A percentile compares a stretch with the other conserved stretches of the same genome.
phyloP scores from a whole-genome alignment of 1,140 invertebrate genomes.

The Pararge aegeria region DNA sequence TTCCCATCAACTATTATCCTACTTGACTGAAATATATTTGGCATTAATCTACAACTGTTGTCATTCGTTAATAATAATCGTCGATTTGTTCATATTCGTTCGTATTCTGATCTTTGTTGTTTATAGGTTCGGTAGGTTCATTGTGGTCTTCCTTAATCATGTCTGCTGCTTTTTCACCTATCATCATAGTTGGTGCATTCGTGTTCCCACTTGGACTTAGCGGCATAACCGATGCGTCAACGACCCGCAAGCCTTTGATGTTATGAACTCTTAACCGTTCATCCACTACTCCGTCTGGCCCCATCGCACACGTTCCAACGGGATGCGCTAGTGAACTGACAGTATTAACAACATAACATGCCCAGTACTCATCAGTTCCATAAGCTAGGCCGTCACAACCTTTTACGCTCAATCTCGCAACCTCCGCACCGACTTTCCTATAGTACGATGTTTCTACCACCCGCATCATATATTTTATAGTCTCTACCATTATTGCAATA shows the following conservation, averaged over 20 bases:
- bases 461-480: conserved; percentile 52
- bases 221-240: conserved; percentile 89
- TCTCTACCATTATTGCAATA: conserved; percentile 60
- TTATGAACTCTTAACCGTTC: conserved; percentile 84
- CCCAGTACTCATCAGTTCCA: conserved; percentile 85
- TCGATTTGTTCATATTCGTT: background rate
- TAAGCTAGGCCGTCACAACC: conserved; percentile 81
- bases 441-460: conserved; percentile 57
- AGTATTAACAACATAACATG: conserved; percentile 83
- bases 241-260: conserved; percentile 83
- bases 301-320: conserved; percentile 92
- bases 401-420: conserved; percentile 45
- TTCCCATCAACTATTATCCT: too few species aligned
- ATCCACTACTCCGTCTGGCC: conserved; percentile 84
- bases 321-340: conserved; percentile 91
- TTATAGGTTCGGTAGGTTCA: background rate
- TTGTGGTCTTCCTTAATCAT: conserved; percentile 80
- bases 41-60: background rate
- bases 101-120: background rate
- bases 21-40: too few species aligned
- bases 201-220: conserved; percentile 81
- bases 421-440: conserved; percentile 43
- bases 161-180: conserved; percentile 81
- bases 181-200: conserved; percentile 82
- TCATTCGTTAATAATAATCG: background rate